Conservation (phyloP, 2,888 invertebrate species). For the Tortricodes alternella region DNA sequence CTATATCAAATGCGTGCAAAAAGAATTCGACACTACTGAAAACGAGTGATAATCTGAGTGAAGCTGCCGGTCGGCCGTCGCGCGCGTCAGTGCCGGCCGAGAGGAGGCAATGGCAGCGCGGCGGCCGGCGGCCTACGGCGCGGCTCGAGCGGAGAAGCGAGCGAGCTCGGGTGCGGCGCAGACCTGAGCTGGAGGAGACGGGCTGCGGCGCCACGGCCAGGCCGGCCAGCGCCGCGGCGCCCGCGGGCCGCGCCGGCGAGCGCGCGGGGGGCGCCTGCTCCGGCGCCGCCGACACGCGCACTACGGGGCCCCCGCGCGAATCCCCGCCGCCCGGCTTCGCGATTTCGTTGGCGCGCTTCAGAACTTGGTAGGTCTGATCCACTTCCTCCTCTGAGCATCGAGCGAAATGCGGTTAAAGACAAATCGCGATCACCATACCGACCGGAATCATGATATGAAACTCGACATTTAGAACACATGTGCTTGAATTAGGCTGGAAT, state of each 20-base stretch:
- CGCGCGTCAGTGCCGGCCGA: conserved; percentile 31
- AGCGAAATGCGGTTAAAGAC: conserved; percentile 69
- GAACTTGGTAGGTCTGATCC: conserved; percentile 96
- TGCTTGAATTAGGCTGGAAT: conserved; percentile 34
- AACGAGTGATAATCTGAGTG: conserved; percentile 71
- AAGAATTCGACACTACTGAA: conserved; percentile 76
- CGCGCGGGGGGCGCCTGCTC: conserved; percentile 69
- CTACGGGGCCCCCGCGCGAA: conserved; percentile 75
- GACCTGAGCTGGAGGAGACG: conserved; percentile 88
- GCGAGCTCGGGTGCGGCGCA: conserved; percentile 71
- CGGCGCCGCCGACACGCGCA: conserved; percentile 67
- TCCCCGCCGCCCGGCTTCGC: conserved; percentile 83
- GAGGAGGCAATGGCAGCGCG: conserved; percentile 40
- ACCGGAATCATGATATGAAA: conserved; percentile 41
- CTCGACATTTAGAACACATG: conserved; percentile 40
- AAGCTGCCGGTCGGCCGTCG: conserved; percentile 64
- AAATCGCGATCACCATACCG: conserved; percentile 42
- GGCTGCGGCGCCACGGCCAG: conserved; percentile 86
- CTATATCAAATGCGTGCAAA: conserved; percentile 71
- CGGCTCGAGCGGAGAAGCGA: conserved; percentile 71
- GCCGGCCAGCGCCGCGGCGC: conserved; percentile 51
- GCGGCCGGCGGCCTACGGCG: conserved; percentile 63
- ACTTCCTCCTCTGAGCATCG: conserved; percentile 86
- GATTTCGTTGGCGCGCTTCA: conserved; percentile 97
- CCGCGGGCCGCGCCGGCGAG: conserved; percentile 72